A percentile compares a stretch with the other conserved stretches of the same genome.
Conservation (phyloP, 2,797 vertebrate species). For the Okamejei kenojei region DNA sequence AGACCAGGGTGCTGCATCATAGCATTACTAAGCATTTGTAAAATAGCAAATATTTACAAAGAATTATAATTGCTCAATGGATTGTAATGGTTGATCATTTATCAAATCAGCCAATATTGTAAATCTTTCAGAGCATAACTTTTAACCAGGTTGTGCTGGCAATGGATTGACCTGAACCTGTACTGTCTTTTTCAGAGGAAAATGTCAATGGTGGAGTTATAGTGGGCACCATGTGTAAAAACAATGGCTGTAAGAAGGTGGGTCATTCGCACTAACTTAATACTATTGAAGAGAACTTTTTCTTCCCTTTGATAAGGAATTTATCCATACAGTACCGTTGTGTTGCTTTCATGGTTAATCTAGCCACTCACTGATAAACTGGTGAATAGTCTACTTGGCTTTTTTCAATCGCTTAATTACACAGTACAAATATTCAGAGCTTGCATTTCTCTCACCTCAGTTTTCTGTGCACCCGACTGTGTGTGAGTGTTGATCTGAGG, state of each 20-base stretch:
- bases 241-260: conserved; percentile 77
- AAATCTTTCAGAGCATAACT: neutral
- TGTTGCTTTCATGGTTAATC: too few species aligned
- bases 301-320: neutral
- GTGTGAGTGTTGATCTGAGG: too few species aligned
- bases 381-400: too few species aligned
- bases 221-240: conserved; percentile 74
- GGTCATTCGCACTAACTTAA: conserved; percentile 46
- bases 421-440: too few species aligned
- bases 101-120: neutral
- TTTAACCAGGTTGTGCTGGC: neutral
- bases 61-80: too few species aligned
- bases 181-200: neutral
- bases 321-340: neutral
- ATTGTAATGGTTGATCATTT: neutral
- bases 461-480: too few species aligned
- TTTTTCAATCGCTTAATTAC: too few species aligned
- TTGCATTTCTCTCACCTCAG: too few species aligned
- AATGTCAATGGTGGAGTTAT: conserved; percentile 39
- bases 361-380: too few species aligned
- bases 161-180: neutral
- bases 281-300: neutral
- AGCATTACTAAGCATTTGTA: neutral
- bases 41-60: neutral
- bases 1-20: neutral